A percentile compares a stretch with the other conserved stretches of the same genome.
Conservation (phyloP, 2,888 invertebrate species). For the Macaria liturata region DNA sequence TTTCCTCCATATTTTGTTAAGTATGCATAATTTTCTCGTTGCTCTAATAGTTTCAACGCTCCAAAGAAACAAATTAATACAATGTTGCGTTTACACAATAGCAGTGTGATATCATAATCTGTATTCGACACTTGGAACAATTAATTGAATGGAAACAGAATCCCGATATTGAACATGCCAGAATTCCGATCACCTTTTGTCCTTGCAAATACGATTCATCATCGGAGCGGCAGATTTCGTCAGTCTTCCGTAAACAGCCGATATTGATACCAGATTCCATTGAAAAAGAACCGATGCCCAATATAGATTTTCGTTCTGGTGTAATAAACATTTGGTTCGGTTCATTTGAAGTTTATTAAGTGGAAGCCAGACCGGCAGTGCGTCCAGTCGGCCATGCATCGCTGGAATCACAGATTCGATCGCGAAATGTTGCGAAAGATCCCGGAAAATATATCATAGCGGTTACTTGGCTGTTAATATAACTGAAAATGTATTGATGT, state of each 20-base stretch:
- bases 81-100: no score
- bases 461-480: no score
- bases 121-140: no score
- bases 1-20: no score
- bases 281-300: constrained; percentile 47
- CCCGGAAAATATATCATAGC: constrained; percentile 9
- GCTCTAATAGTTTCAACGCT: no score
- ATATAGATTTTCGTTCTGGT: constrained; percentile 51
- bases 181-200: neutral
- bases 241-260: constrained; percentile 19
- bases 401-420: constrained; percentile 38
- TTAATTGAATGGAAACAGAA: no score
- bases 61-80: no score
- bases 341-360: constrained; percentile 71
- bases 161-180: no score
- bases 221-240: constrained; percentile 18
- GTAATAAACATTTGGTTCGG: constrained; percentile 64
- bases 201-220: constrained; percentile 15
- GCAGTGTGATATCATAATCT: no score
- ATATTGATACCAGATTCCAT: constrained; percentile 34
- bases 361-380: constrained; percentile 58
- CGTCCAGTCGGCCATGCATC: constrained; percentile 39
- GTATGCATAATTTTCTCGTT: no score
- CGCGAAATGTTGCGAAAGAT: constrained; percentile 44
- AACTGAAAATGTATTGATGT: no score